Evolutionary conservation across 2,113 vertebrate species (phyloP), one percentile per base, ranked within the genome.

Genomic region (Phalacrocorax pelagicus): DNA sequence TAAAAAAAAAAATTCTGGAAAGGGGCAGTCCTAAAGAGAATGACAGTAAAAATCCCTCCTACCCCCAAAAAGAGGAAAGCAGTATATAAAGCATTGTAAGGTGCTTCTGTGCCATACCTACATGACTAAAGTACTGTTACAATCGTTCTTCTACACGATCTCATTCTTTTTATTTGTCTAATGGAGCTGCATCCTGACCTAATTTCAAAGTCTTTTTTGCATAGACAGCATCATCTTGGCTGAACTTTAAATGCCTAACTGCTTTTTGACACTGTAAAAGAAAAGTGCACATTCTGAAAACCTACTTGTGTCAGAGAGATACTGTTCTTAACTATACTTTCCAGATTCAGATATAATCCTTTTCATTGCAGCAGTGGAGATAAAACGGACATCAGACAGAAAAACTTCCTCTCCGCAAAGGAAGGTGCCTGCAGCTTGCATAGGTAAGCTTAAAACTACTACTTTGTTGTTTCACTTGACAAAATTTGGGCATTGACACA

Each of bases 361-460:
- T 79, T 51, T 49, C 58, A 80, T 23, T 59, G 65, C 83, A 91
- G 61, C 73, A 75, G 24, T 72, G 66, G 49, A 91, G 44, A 84
- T 8, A 80, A 46, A 85, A 91, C 30, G 11, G 89, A 71, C 32
- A 32, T 23, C 74, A 75, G 58, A 89, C 70, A 77, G 73, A 90
- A 92, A 58, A 62, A 83, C 15, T 87, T 54, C 54, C 23, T 94
- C 67, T 67, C 74, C 81, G 51, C 86, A 85, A 79, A 75, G 20
- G 62, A 94, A 90, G 42, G 87, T 69, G 42, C 15, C 59, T 95
- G 58, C 86, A 92, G 38, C 26, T 92, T 82, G n/a, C 15, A 73
- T 2, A 94, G 91, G 97, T 97, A 97, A 97, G 96, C 42, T 83
- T 87, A 61, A 91, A 93, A 78, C 10, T 63, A 61, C 30, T 81